These are phyloP conservation scores for Epistrophe eligans DNA, from an alignment of 2,888 invertebrate genomes.

Conservation along the genomic window DNA sequence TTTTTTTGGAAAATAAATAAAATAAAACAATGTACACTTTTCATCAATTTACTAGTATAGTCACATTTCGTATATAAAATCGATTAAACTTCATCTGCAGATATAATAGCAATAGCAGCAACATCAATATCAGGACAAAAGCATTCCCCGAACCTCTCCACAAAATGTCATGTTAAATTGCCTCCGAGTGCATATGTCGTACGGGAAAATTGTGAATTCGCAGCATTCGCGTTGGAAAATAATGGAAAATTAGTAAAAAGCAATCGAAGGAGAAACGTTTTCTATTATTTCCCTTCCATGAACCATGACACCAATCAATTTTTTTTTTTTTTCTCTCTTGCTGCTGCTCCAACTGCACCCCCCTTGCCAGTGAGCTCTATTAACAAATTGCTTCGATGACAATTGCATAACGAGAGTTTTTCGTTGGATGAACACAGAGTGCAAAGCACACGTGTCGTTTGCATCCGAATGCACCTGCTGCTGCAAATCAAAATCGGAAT, in stretches of 20 bases:
- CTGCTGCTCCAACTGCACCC: neutral
- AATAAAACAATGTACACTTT: constrained; percentile 12
- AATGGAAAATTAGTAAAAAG: constrained; percentile 70
- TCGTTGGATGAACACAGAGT: constrained; percentile 54
- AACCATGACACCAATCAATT: constrained; percentile 38
- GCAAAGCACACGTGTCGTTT: constrained; percentile 41
- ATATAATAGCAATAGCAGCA: constrained; percentile 7
- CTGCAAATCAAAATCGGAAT: constrained; percentile 75
- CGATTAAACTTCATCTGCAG: constrained; percentile 42
- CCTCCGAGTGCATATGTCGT: constrained; percentile 59
- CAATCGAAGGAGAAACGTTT: constrained; percentile 45
- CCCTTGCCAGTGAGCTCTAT: constrained; percentile 28
- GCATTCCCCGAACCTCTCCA: constrained; percentile 3
- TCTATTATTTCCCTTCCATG: constrained; percentile 55
- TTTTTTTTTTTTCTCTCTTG: constrained; percentile 29
- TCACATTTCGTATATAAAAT: constrained; percentile 16
- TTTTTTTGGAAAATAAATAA: neutral
- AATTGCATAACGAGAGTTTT: constrained; percentile 70
- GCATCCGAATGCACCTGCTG: constrained; percentile 66
- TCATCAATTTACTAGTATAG: constrained; percentile 14
- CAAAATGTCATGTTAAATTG: constrained; percentile 42
- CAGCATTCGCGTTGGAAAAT: constrained; percentile 45
- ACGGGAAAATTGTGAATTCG: constrained; percentile 53
- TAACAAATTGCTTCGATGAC: constrained; percentile 74
- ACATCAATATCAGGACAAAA: constrained; percentile 14